Evolutionary conservation across 2,113 vertebrate genomes (phyloP).

Genomic region (Gobiocypris rarus): DNA sequence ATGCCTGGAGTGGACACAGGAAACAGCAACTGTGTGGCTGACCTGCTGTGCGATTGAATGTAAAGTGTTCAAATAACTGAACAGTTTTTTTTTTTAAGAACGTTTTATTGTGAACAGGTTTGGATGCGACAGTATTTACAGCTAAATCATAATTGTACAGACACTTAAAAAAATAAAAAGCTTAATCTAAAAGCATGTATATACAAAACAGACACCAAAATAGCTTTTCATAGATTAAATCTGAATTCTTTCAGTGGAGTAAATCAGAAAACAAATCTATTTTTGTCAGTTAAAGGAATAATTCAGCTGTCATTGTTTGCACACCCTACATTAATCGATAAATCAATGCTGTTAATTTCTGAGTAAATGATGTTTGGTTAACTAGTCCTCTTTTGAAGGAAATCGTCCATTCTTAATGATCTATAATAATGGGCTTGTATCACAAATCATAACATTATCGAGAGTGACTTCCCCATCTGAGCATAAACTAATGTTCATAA

Average conservation of each 20-base stretch:
- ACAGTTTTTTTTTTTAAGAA: not conserved
- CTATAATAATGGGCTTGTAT: not conserved
- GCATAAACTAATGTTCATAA: not conserved
- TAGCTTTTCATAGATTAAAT: not conserved
- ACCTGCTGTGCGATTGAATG: not conserved
- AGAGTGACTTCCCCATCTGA: not conserved
- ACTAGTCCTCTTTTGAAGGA: not conserved
- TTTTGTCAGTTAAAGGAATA: not conserved
- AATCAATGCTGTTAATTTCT: not conserved
- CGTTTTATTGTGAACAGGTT: not conserved
- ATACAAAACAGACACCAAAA: not conserved
- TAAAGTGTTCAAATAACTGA: not conserved
- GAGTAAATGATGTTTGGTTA: not conserved
- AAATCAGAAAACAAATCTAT: not conserved
- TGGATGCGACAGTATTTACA: not conserved
- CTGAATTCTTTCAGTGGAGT: not conserved
- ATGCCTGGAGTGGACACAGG: not conserved
- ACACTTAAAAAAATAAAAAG: not conserved
- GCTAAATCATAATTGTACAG: not conserved
- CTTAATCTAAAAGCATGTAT: constrained; percentile 6
- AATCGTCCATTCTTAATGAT: not conserved
- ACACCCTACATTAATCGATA: not conserved
- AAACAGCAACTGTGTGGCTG: not conserved
- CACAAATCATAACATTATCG: not conserved
- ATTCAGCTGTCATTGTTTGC: not conserved